Conservation (phyloP, 2,113 vertebrate species). For the Mustela nigripes region DNA sequence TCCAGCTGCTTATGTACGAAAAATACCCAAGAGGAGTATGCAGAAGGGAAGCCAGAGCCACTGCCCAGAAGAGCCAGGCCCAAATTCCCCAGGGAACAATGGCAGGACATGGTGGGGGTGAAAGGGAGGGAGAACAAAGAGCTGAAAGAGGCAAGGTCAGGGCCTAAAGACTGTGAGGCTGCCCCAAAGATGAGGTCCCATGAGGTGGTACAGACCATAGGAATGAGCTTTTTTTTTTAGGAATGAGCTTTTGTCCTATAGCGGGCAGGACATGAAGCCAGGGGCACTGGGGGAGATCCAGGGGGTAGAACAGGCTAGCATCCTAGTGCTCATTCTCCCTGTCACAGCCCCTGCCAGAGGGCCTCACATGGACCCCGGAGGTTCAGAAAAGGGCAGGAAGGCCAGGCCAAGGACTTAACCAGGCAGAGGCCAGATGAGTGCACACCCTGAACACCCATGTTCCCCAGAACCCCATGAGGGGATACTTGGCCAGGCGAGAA, state of each 20-base stretch:
- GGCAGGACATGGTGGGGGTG: no score
- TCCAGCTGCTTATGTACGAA: background rate
- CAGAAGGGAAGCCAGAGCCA: background rate
- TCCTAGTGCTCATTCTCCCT: no score
- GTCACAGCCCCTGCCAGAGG: background rate
- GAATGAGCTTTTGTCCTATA: background rate
- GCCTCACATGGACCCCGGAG: fast-evolving
- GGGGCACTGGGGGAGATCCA: background rate
- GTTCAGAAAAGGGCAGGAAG: background rate
- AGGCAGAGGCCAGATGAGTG: background rate
- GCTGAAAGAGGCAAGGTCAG: background rate
- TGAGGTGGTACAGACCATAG: background rate
- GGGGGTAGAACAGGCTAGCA: no score
- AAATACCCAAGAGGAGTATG: background rate
- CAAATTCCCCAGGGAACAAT: background rate
- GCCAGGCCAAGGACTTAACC: background rate
- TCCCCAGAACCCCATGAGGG: fast-evolving
- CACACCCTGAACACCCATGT: background rate
- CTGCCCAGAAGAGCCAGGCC: background rate
- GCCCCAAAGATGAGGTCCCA: background rate
- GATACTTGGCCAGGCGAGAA: background rate
- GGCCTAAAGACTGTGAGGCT: background rate
- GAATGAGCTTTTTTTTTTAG: background rate
- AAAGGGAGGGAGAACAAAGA: background rate
- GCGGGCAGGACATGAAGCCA: background rate